phyloP scores from a whole-genome alignment of 2,113 vertebrate species.

The Rousettus leschenaultii region DNA sequence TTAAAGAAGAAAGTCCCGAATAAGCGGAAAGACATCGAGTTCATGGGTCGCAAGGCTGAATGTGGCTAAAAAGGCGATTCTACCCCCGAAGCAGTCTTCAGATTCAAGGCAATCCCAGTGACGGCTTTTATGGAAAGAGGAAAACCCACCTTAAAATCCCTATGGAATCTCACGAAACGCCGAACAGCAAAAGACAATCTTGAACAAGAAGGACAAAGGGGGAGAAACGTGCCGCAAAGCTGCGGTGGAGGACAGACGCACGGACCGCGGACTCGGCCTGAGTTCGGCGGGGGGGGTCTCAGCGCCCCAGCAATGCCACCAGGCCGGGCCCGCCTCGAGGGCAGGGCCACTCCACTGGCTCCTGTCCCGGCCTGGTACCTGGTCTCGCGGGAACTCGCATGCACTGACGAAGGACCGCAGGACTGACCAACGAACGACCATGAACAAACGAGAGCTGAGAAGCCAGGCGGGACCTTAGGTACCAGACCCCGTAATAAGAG shows the following conservation, averaged over 20 bases:
- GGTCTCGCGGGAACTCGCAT: not conserved
- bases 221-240: not conserved
- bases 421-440: rapidly evolving
- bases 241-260: not conserved
- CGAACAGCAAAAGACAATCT: not conserved
- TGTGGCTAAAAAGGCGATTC: rapidly evolving
- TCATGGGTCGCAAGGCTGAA: rapidly evolving
- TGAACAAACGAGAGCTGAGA: rapidly evolving
- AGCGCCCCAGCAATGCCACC: rapidly evolving
- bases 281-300: not conserved
- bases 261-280: not conserved
- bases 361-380: rapidly evolving
- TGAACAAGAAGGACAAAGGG: not conserved
- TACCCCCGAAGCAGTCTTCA: not conserved
- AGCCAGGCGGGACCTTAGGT: rapidly evolving
- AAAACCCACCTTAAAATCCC: not conserved
- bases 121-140: not conserved
- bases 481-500: not conserved
- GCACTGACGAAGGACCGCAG: rapidly evolving
- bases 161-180: not conserved
- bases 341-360: not conserved
- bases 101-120: not conserved
- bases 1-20: not conserved
- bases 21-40: rapidly evolving
- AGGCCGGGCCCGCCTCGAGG: not conserved